Evolutionary conservation across 2,113 vertebrate species (phyloP).

Genomic region (Hiodon tergisus): DNA sequence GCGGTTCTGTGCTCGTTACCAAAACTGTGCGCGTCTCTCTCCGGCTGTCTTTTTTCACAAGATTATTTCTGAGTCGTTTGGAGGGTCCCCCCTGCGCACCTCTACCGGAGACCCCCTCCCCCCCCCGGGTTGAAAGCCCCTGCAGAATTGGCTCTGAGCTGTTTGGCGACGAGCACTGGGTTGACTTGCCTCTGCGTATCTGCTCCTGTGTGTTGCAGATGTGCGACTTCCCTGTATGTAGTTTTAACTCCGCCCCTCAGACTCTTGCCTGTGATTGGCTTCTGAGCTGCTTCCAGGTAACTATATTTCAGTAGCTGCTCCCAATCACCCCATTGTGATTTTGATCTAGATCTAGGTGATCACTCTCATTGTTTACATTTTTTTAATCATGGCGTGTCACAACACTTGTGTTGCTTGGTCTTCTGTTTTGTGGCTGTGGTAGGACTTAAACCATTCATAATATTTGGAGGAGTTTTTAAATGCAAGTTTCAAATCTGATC

Average conservation of each 20-base stretch:
- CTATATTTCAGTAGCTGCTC: conserved; percentile 28
- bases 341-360: conserved; percentile 11
- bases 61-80: too few relatives aligned
- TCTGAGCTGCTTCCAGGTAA: conserved; percentile 73
- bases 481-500: too few relatives aligned
- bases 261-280: conserved; percentile 64
- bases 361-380: conserved; percentile 22
- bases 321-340: conserved; percentile 17
- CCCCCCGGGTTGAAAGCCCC: too few relatives aligned
- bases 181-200: conserved; percentile 18
- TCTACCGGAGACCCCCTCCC: too few relatives aligned
- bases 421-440: conserved; percentile 5
- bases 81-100: too few relatives aligned
- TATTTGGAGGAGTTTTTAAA: background rate
- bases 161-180: background rate
- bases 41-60: background rate
- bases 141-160: background rate
- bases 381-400: conserved; percentile 39
- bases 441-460: background rate
- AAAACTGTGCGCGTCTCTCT: background rate
- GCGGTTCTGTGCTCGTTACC: background rate
- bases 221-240: conserved; percentile 43
- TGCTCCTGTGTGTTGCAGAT: conserved; percentile 38
- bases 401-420: background rate
- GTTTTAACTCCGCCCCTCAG: conserved; percentile 46